Evolutionary conservation across 2,113 vertebrate genomes (phyloP).

Genomic region (Gila orcuttii): DNA sequence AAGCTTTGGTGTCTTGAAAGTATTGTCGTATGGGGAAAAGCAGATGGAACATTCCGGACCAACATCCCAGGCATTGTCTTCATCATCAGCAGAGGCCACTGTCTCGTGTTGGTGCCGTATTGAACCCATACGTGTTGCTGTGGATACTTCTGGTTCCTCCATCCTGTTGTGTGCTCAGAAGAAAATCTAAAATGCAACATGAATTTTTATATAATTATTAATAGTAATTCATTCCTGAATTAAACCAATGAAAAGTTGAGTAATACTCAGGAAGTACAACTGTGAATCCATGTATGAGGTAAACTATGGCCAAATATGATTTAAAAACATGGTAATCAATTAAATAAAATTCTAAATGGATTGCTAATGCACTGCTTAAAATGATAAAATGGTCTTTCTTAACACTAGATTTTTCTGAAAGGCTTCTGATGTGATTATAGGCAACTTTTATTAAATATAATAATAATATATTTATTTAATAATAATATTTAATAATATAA

Average conservation of each 20-base stretch:
- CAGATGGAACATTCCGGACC: slow-evolving; percentile 92
- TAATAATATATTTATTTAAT: too few species aligned
- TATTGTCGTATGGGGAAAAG: slow-evolving; percentile 91
- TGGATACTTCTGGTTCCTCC: slow-evolving; percentile 27
- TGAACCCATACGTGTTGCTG: background rate
- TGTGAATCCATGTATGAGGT: background rate
- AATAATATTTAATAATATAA: too few species aligned
- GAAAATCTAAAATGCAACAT: slow-evolving; percentile 27
- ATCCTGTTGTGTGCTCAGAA: slow-evolving; percentile 21
- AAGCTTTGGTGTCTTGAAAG: slow-evolving; percentile 92
- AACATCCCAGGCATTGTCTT: slow-evolving; percentile 63
- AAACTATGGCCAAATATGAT: background rate
- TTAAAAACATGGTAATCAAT: background rate
- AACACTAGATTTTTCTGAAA: background rate
- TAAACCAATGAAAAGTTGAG: background rate
- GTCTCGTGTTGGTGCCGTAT: slow-evolving; percentile 70
- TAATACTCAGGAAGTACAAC: too few species aligned
- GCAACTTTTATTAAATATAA: background rate
- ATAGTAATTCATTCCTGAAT: background rate
- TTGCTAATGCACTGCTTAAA: background rate
- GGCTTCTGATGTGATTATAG: background rate
- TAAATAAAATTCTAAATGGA: background rate
- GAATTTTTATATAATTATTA: background rate
- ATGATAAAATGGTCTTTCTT: too few species aligned
- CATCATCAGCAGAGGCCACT: background rate